A percentile compares a stretch with the other conserved stretches of the same genome.
These are phyloP conservation scores for Zosterops japonicus DNA, from an alignment of 2,113 vertebrate genomes.

Conservation along the genomic window DNA sequence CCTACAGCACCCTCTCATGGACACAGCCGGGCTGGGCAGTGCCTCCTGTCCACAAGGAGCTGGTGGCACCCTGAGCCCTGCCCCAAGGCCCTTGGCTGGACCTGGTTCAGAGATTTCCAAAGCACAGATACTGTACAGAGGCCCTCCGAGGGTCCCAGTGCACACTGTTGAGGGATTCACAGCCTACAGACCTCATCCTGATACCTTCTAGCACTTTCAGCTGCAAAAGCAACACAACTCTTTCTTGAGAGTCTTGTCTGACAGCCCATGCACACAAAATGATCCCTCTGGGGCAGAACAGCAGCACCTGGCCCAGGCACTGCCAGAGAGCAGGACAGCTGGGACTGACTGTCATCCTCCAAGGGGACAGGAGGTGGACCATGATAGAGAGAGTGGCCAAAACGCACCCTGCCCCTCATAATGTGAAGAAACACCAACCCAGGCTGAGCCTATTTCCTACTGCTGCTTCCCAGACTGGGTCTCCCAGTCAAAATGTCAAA, in stretches of 20 bases:
- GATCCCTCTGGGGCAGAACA: fast-evolving
- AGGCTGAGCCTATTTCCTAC: neutral
- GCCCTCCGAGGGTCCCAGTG: fast-evolving
- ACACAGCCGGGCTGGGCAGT: neutral
- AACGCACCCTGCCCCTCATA: neutral
- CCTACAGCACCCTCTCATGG: conserved; percentile 64
- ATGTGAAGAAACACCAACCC: neutral
- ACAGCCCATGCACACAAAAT: fast-evolving
- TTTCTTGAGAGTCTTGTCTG: neutral
- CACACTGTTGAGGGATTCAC: neutral
- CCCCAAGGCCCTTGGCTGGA: neutral
- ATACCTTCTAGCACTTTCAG: neutral
- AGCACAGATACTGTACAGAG: neutral
- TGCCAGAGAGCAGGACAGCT: neutral
- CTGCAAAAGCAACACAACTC: neutral
- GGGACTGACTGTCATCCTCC: neutral
- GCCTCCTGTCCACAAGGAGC: neutral
- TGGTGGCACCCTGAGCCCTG: neutral
- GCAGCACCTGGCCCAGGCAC: neutral
- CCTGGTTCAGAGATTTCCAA: neutral
- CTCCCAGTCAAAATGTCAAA: neutral
- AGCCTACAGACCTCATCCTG: neutral
- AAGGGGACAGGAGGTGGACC: neutral
- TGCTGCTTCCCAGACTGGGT: neutral
- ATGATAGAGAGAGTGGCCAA: neutral